phyloP scores from a whole-genome alignment of 2,113 vertebrate genomes.

The Coptodon rendalli region DNA sequence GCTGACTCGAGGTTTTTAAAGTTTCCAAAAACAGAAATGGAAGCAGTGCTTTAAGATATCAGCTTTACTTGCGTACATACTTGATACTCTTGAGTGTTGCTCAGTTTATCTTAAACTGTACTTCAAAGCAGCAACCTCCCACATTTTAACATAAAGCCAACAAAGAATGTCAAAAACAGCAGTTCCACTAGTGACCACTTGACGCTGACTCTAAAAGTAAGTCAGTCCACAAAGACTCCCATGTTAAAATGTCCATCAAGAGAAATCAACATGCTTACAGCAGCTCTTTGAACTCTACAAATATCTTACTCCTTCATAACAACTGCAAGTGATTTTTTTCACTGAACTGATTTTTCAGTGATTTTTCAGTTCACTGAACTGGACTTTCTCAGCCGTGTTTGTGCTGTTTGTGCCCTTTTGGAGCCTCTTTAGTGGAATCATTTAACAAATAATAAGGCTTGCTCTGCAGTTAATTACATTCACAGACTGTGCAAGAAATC shows the following conservation, averaged over 20 bases:
- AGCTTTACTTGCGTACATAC: background rate
- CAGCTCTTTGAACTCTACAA: background rate
- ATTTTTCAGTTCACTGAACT: background rate
- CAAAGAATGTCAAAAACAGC: background rate
- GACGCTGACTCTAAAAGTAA: background rate
- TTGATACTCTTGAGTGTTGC: background rate
- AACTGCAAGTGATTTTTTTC: background rate
- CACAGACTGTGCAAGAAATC: background rate
- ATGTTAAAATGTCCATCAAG: background rate
- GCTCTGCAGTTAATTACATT: background rate
- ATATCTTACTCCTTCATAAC: background rate
- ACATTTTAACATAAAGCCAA: background rate
- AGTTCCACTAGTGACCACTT: background rate
- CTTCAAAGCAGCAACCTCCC: background rate
- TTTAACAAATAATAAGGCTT: background rate
- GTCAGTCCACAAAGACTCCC: background rate
- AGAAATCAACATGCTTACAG: background rate
- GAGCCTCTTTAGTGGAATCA: background rate
- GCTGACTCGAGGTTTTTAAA: background rate
- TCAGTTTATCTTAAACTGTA: background rate
- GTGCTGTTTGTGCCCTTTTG: background rate
- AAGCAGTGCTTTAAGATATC: background rate
- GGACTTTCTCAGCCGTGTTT: background rate
- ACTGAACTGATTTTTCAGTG: background rate
- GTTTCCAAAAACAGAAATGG: background rate